These are phyloP conservation scores for Papilio helenus DNA, from an alignment of 1,140 invertebrate species.

Conservation along the genomic window DNA sequence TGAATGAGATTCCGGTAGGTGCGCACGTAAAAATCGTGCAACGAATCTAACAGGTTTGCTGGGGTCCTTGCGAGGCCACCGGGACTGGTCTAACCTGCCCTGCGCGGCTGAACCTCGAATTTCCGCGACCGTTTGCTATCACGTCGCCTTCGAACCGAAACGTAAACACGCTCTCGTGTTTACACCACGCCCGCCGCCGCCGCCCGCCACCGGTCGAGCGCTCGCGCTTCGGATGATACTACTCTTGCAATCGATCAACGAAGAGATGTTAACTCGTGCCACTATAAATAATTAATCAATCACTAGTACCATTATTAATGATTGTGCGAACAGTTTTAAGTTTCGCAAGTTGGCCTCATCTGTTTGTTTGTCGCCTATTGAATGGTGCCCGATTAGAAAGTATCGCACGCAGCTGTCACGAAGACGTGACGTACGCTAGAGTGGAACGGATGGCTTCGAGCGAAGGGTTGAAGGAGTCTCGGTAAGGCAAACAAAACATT, in stretches of 20 bases:
- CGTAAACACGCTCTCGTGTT: conserved; percentile 59
- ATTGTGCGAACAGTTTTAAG: conserved; percentile 64
- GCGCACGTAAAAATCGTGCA: conserved; percentile 83
- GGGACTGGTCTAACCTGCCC: conserved; percentile 83
- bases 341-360: conserved; percentile 70
- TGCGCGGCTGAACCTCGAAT: conserved; percentile 79
- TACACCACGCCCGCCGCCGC: conserved; percentile 41
- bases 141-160: conserved; percentile 62
- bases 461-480: conserved; percentile 75
- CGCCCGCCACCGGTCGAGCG: not conserved
- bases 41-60: conserved; percentile 83
- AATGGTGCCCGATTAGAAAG: conserved; percentile 77
- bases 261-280: conserved; percentile 49
- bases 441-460: conserved; percentile 73
- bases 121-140: conserved; percentile 78
- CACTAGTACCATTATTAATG: conserved; percentile 63
- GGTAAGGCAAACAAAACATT: conserved; percentile 75
- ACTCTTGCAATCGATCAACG: conserved; percentile 52
- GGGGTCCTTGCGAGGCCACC: conserved; percentile 81
- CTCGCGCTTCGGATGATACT: conserved; percentile 24
- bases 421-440: conserved; percentile 75
- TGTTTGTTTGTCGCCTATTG: conserved; percentile 73
- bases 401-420: conserved; percentile 78
- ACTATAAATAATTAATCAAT: conserved; percentile 75
- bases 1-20: conserved; percentile 82